Evolutionary conservation across 23 tunicate species (phyloP).

Genomic region (Trididemnum clinides): DNA sequence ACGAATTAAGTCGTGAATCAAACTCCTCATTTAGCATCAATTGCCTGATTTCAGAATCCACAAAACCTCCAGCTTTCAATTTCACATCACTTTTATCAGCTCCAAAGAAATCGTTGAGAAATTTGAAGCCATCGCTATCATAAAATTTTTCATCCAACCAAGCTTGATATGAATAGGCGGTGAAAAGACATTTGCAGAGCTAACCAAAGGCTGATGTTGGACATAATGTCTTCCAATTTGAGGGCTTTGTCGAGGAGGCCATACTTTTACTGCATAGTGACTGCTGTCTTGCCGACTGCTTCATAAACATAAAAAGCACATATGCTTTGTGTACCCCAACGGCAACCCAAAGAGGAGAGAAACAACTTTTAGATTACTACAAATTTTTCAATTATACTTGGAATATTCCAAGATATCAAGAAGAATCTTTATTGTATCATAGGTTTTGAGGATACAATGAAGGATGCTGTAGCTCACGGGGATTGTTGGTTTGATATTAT

Average conservation of each 20-base stretch:
- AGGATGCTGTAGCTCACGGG: constrained; percentile 17
- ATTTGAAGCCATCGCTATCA: constrained; percentile 45
- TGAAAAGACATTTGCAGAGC: constrained; percentile 2
- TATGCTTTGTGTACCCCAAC: constrained; percentile 43
- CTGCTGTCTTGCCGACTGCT: constrained; percentile 53
- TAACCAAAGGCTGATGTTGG: constrained; percentile 23
- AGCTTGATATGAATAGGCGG: constrained; percentile 25
- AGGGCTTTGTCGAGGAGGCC: constrained; percentile 33
- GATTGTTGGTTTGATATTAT: constrained; percentile 25
- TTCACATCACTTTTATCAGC: too few species aligned
- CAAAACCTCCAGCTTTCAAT: too few species aligned
- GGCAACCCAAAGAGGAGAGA: constrained; percentile 38
- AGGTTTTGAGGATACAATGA: not conserved
- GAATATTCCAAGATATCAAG: constrained; percentile 20
- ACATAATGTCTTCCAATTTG: constrained; percentile 39
- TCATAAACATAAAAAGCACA: constrained; percentile 48
- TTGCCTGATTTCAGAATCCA: too few species aligned
- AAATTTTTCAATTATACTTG: constrained; percentile 31
- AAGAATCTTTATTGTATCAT: constrained; percentile 22
- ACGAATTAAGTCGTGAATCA: too few species aligned
- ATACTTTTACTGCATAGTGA: constrained; percentile 54
- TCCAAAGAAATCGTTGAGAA: too few species aligned
- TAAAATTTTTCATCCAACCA: constrained; percentile 25
- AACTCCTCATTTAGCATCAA: too few species aligned
- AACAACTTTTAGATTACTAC: constrained; percentile 40